A percentile compares a stretch with the other conserved stretches of the same genome.
phyloP scores from a whole-genome alignment of 1,140 invertebrate genomes.

The Sipha flava region DNA sequence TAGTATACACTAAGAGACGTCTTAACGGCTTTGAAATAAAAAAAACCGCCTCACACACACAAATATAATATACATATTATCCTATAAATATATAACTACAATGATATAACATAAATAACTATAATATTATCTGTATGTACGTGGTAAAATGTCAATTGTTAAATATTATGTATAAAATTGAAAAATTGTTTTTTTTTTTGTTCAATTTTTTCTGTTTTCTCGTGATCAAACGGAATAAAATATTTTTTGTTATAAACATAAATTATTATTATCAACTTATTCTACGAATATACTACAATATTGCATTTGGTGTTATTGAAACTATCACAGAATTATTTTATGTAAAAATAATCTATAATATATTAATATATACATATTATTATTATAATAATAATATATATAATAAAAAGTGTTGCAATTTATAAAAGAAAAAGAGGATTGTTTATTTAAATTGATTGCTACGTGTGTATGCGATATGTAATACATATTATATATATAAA shows the following conservation, averaged over 20 bases:
- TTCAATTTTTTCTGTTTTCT: background rate
- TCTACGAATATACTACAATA: background rate
- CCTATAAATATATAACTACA: background rate
- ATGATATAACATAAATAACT: background rate
- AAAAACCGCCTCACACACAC: background rate
- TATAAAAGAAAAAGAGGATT: too few relatives aligned
- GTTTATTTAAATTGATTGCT: too few relatives aligned
- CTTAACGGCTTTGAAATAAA: background rate
- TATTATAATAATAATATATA: too few relatives aligned
- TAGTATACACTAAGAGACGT: background rate
- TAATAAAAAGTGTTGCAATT: too few relatives aligned
- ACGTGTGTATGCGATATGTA: too few relatives aligned
- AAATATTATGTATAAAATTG: background rate
- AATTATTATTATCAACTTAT: background rate
- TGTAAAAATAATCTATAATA: background rate
- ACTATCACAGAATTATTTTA: background rate
- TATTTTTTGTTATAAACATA: background rate
- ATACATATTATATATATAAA: too few relatives aligned
- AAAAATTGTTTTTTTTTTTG: background rate
- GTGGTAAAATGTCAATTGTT: conserved; percentile 14
- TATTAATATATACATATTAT: too few relatives aligned
- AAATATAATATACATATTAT: background rate
- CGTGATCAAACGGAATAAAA: background rate
- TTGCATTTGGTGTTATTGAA: background rate
- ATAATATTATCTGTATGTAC: background rate